phyloP scores from a whole-genome alignment of 30 jellyfish, hydroid and myxozoan species.

The Cassiopea andromeda region DNA sequence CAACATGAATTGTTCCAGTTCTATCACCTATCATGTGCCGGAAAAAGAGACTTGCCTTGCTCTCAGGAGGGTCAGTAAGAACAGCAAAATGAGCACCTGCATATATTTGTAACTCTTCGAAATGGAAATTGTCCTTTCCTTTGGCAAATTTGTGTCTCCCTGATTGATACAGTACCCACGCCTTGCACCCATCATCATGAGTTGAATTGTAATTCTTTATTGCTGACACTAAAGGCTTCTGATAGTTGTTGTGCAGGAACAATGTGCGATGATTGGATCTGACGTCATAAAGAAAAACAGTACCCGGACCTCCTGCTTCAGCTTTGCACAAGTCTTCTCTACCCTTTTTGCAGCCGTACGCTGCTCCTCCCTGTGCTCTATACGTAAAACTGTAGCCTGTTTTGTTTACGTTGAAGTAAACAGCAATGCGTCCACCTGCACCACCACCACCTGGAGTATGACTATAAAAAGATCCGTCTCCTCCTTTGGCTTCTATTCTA shows the following conservation, averaged over 20 bases:
- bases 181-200: constrained; percentile 73
- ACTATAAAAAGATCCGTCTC: constrained; percentile 51
- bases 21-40: constrained; percentile 75
- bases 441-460: constrained; percentile 76
- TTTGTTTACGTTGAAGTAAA: constrained; percentile 60
- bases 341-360: constrained; percentile 58
- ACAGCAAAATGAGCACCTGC: constrained; percentile 78
- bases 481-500: constrained; percentile 64
- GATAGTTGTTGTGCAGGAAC: constrained; percentile 67
- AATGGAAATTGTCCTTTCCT: constrained; percentile 66
- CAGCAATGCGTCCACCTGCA: constrained; percentile 72
- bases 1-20: constrained; percentile 73
- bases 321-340: constrained; percentile 66
- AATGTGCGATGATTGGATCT: constrained; percentile 55
- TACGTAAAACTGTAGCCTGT: constrained; percentile 74
- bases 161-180: constrained; percentile 64
- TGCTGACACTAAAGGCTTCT: constrained; percentile 71
- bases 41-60: constrained; percentile 62
- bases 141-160: constrained; percentile 69
- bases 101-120: constrained; percentile 69
- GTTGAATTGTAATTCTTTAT: constrained; percentile 47
- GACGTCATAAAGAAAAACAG: constrained; percentile 60
- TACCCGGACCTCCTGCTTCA: constrained; percentile 80
- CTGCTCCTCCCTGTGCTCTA: constrained; percentile 79
- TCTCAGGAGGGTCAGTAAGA: constrained; percentile 45